Evolutionary conservation across 2,888 invertebrate species (phyloP).

Genomic region (Cinara cedri): DNA sequence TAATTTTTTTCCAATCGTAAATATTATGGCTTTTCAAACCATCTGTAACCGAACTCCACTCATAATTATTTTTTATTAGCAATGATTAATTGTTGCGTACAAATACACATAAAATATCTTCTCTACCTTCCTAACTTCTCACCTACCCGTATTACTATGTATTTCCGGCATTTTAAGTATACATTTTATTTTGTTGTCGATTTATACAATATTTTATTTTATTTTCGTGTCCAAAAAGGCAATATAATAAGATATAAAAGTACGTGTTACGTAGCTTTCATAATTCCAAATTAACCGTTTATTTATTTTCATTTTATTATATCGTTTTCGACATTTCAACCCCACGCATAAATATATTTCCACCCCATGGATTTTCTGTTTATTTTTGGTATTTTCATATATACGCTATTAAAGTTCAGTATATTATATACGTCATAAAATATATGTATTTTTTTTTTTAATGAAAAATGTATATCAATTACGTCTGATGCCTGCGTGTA

Average conservation of each 20-base stretch:
- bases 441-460: slow-evolving; percentile 16
- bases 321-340: background rate
- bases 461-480: slow-evolving; percentile 54
- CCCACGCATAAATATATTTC: background rate
- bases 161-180: no score
- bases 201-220: background rate
- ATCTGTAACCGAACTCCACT: no score
- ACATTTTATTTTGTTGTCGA: background rate
- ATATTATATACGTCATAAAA: background rate
- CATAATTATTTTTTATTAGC: no score
- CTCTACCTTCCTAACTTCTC: no score
- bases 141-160: no score
- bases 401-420: slow-evolving; percentile 24
- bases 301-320: slow-evolving; percentile 2
- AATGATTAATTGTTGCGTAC: no score
- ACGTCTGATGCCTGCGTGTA: slow-evolving; percentile 19
- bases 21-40: no score
- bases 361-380: slow-evolving; percentile 28
- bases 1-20: no score
- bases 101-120: no score
- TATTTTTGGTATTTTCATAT: slow-evolving; percentile 30
- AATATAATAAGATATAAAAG: background rate
- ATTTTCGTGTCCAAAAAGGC: background rate
- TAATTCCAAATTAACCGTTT: background rate
- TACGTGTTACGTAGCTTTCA: background rate